Conservation (phyloP, 1,140 invertebrate genomes). For the Bacillus rossius region DNA sequence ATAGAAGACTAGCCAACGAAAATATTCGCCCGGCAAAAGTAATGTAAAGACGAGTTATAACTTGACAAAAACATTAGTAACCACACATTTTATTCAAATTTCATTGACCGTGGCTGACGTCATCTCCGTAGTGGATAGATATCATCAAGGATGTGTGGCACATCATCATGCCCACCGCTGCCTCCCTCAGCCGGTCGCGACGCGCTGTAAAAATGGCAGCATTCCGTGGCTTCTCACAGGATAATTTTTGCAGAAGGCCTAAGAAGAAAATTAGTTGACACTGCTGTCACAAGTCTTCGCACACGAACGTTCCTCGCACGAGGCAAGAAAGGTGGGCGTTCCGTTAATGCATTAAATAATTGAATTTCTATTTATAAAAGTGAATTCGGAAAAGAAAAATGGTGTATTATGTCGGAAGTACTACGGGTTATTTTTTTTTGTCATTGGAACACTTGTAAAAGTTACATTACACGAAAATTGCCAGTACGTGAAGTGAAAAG, state of each 20-base stretch:
- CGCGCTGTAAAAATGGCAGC: conserved; percentile 47
- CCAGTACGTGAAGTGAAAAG: not conserved
- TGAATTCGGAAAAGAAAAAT: conserved; percentile 27
- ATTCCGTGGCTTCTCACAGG: conserved; percentile 36
- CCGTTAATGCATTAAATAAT: conserved; percentile 24
- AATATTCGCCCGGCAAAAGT: conserved; percentile 25
- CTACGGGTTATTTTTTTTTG: conserved; percentile 10
- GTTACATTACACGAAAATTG: not conserved
- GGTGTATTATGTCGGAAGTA: conserved; percentile 18
- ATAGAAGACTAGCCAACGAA: conserved; percentile 44
- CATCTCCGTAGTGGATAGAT: conserved; percentile 14
- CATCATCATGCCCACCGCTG: conserved; percentile 30
- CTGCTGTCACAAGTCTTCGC: conserved; percentile 35
- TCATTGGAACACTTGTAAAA: not conserved
- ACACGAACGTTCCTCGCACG: conserved; percentile 36
- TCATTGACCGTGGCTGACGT: conserved; percentile 26
- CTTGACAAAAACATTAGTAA: conserved; percentile 13
- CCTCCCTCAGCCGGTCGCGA: conserved; percentile 33
- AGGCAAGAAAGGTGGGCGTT: conserved; percentile 40
- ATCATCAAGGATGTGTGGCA: conserved; percentile 32
- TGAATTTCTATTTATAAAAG: conserved; percentile 17
- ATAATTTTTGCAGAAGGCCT: conserved; percentile 43
- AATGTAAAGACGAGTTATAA: conserved; percentile 12
- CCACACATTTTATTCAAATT: conserved; percentile 9
- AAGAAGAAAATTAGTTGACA: conserved; percentile 51